phyloP scores from a whole-genome alignment of 1,140 invertebrate genomes.

The Lineus longissimus region DNA sequence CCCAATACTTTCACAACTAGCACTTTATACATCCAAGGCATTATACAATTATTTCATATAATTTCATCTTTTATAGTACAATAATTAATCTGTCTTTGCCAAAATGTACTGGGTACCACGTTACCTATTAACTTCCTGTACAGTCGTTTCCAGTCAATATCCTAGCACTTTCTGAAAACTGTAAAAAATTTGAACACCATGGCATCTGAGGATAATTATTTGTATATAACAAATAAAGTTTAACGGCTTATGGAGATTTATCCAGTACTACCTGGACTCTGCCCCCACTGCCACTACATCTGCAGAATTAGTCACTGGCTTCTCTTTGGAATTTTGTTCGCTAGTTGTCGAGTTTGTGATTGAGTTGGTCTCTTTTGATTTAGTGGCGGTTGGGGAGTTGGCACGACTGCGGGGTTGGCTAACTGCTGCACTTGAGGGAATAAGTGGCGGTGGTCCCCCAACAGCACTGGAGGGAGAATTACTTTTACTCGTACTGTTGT shows the following conservation, averaged over 20 bases:
- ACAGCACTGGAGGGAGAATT: constrained; percentile 22
- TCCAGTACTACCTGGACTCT: constrained; percentile 27
- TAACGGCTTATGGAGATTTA: not conserved
- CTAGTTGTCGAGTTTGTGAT: constrained; percentile 29
- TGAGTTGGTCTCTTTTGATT: constrained; percentile 33
- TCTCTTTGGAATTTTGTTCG: constrained; percentile 30
- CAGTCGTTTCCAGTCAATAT: not conserved
- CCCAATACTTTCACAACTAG: too few relatives aligned
- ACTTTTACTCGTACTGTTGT: constrained; percentile 21
- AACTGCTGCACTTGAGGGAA: constrained; percentile 26
- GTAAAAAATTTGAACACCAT: constrained; percentile 2
- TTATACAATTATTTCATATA: too few relatives aligned
- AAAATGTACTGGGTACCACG: constrained; percentile 6
- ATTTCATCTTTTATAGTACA: too few relatives aligned
- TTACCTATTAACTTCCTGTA: not conserved
- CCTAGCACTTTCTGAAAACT: not conserved
- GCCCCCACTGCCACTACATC: constrained; percentile 32
- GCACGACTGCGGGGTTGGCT: constrained; percentile 32
- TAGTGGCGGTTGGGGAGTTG: constrained; percentile 31
- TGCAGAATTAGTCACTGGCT: constrained; percentile 26
- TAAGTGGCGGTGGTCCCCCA: constrained; percentile 21
- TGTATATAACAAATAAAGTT: not conserved
- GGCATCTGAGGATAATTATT: not conserved
- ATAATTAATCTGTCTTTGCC: not conserved
- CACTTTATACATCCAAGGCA: too few relatives aligned